Conservation (phyloP, 1,140 invertebrate genomes). For the Forficula auricularia region DNA sequence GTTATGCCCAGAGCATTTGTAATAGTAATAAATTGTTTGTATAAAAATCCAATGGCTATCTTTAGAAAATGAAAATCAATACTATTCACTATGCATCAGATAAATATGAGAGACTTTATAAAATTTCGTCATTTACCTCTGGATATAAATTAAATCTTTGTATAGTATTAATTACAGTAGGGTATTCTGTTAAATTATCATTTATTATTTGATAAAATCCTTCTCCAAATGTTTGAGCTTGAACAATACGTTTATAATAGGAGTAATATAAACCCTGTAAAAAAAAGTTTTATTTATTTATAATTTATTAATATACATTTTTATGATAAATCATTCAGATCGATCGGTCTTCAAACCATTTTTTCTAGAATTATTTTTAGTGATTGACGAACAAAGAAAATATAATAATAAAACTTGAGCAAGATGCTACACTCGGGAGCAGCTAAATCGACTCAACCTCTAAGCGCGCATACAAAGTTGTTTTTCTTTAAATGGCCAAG, state of each 20-base stretch:
- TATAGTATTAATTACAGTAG: constrained; percentile 57
- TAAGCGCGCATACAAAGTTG: too few species aligned
- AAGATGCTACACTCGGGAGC: too few species aligned
- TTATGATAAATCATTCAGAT: background rate
- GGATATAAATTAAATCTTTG: constrained; percentile 68
- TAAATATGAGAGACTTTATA: too few species aligned
- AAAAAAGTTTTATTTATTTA: too few species aligned
- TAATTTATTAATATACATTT: constrained; percentile 13
- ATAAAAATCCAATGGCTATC: constrained; percentile 7
- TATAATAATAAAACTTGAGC: too few species aligned
- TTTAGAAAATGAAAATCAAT: background rate
- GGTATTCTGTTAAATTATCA: constrained; percentile 64
- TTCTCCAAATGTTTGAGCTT: constrained; percentile 40
- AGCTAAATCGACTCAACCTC: too few species aligned
- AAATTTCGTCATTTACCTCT: constrained; percentile 45
- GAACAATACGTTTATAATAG: constrained; percentile 64
- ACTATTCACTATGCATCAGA: too few species aligned
- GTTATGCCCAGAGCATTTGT: constrained; percentile 16
- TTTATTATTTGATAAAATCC: constrained; percentile 45
- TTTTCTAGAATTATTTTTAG: too few species aligned
- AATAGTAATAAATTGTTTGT: constrained; percentile 4
- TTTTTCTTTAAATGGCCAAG: too few species aligned
- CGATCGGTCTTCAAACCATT: too few species aligned
- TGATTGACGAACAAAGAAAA: too few species aligned
- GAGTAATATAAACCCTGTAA: constrained; percentile 70